phyloP scores from a whole-genome alignment of 2,888 invertebrate species.

The Mesorhabditis sp. region DNA sequence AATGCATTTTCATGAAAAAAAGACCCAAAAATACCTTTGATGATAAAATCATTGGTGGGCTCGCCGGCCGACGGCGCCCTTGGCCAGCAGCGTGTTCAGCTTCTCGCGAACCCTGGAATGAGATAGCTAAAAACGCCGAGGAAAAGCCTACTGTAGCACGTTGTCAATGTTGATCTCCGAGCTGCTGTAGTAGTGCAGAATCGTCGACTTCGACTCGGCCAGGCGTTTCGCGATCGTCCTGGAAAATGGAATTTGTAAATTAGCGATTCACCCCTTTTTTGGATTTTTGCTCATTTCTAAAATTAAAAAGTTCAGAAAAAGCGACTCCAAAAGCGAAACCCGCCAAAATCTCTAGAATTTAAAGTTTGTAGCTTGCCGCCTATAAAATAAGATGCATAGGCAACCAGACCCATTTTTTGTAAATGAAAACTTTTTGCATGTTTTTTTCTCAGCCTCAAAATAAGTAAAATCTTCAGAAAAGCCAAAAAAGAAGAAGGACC shows the following conservation, averaged over 20 bases:
- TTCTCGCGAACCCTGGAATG: constrained; percentile 64
- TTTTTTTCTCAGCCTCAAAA: too few relatives aligned
- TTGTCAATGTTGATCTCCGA: constrained; percentile 79
- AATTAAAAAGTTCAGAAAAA: not conserved
- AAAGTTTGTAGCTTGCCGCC: too few relatives aligned
- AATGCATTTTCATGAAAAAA: too few relatives aligned
- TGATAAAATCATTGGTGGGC: constrained; percentile 67
- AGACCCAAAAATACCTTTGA: constrained; percentile 59
- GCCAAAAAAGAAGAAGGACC: too few relatives aligned
- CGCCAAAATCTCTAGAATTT: too few relatives aligned
- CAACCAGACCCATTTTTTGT: too few relatives aligned
- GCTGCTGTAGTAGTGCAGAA: constrained; percentile 93
- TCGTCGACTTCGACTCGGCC: constrained; percentile 70
- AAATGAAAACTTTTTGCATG: too few relatives aligned
- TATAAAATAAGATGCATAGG: too few relatives aligned
- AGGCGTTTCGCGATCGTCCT: constrained; percentile 69
- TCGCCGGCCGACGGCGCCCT: constrained; percentile 32
- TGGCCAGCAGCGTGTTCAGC: constrained; percentile 56
- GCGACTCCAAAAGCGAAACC: not conserved
- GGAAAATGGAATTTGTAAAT: not conserved
- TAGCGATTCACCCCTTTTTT: not conserved
- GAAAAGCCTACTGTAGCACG: constrained; percentile 64
- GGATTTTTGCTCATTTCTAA: not conserved
- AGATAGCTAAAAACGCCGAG: constrained; percentile 26
- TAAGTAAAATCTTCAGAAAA: too few relatives aligned